Evolutionary conservation across 2,797 vertebrate species (phyloP), one percentile per base, ranked within the genome.

Genomic region (Lutjanus argentimaculatus): DNA sequence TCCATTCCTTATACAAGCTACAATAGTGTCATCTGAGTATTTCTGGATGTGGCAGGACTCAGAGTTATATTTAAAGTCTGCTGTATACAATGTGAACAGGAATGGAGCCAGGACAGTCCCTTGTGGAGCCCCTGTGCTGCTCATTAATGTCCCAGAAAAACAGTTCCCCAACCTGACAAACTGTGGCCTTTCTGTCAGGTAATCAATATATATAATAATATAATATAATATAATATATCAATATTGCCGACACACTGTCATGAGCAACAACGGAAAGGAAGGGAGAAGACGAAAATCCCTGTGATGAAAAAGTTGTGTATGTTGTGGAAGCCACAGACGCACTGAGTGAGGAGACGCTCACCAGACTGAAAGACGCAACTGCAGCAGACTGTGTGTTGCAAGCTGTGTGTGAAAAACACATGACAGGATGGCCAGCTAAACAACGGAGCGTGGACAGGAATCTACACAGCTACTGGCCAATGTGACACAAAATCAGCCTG

Each of bases 211-310:
- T n/a, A n/a, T n/a, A n/a, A n/a, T n/a, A n/a, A n/a, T n/a, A n/a
- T n/a, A n/a, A n/a, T n/a, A n/a, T n/a, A n/a, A n/a, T n/a, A n/a
- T n/a, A n/a, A n/a, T n/a, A n/a, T n/a, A n/a, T n/a, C n/a, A n/a
- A n/a, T n/a, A n/a, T n/a, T 7, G 56, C 22, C 6, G 57, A 76
- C 43, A 12, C 69, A 56, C 51, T 43, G 7, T 74, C 67, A n/a
- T 25, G 25, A 0, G 25, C 57, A 0, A 36, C 15, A 8, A 14
- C 1, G 7, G 25, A 30, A 30, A 58, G 11, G 11, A n/a, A n/a
- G 7, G 14, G 19, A 3, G 30, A 22, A 4, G 10, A 40, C 1
- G 30, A 40, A 9, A 71, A 48, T 55, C 15, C 19, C 15, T 46
- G 43, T 36, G 67, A 45, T 15, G 42, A 56, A 42, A 69, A 5